Base-by-base conservation (phyloP, 2,113 vertebrate species). In the Aptenodytes forsteri region DNA sequence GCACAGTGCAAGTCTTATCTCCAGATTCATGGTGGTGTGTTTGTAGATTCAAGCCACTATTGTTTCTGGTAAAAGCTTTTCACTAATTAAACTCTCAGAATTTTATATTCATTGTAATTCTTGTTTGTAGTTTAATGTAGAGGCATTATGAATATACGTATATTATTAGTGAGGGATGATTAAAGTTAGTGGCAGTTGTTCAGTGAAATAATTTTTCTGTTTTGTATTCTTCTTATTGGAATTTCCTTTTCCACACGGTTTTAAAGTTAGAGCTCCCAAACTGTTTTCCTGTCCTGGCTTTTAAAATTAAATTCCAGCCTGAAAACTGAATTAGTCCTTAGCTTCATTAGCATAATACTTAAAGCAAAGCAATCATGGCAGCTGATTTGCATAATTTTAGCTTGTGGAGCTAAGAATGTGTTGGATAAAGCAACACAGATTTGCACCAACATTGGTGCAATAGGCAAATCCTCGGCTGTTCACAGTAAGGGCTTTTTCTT, bases 211-310 rank as follows among this genome's bases (percentile, higher is more conserved):
- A 21, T 34, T 76, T 56, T 88, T 64, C 32, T 85, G 32, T 0
- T 75, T 89, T 80, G 6, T 80, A 11, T 66, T 67, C 13, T 79
- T 82, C 17, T 3, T 55, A 18, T 2, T 7, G 1, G 27, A 87
- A 78, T 66, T 83, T 44, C 0, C 0, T 83, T 80, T 93, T 62
- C 58, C 20, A 44, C 23, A 38, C 0, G 0, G 25, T 58, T 77
- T 52, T 26, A 13, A 73, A 71, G 47, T 73, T 75, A 42, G 1
- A 15, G 11, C 12, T 89, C 25, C 40, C 22, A 65, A 54, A 40
- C 15, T 9, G 34, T 59, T 83, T 58, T 80, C 22, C 34, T 72
- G 7, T 12, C 32, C 21, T 69, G 49, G 34, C 27, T 87, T 89
- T 93, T 34, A 44, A 69, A 80, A 11, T 52, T 42, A 42, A 75